A percentile compares a stretch with the other conserved stretches of the same genome.
Evolutionary conservation across 2,888 invertebrate species (phyloP).

Genomic region (Thyatira batis): DNA sequence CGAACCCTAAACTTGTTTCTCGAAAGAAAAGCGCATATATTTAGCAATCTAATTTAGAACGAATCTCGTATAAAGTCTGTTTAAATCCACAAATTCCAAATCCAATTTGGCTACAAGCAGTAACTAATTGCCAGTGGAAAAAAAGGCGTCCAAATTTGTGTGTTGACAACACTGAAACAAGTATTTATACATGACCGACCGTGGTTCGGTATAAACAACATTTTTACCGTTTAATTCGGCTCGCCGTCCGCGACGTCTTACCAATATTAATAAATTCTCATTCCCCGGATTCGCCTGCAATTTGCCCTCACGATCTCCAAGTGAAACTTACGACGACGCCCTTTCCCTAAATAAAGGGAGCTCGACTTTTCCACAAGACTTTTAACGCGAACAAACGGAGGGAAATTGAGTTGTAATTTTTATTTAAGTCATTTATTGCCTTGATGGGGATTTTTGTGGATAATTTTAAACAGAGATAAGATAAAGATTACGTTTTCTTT

Average conservation of each 20-base stretch:
- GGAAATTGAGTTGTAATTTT: conserved; percentile 58
- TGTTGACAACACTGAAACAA: conserved; percentile 21
- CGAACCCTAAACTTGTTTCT: background rate
- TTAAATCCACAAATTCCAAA: background rate
- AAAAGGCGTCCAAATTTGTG: conserved; percentile 4
- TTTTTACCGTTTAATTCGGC: conserved; percentile 68
- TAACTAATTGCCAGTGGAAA: conserved; percentile 3
- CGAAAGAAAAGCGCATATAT: background rate
- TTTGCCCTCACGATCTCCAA: conserved; percentile 69
- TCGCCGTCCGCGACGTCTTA: conserved; percentile 50
- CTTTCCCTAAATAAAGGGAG: conserved; percentile 68
- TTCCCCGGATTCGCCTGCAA: conserved; percentile 75
- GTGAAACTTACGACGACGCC: conserved; percentile 71
- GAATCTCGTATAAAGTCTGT: background rate
- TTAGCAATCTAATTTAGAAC: no score
- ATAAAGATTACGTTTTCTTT: no score
- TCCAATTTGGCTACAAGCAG: background rate
- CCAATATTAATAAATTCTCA: conserved; percentile 82
- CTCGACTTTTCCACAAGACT: conserved; percentile 39
- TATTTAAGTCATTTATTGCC: conserved; percentile 34
- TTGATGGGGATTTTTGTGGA: conserved; percentile 27
- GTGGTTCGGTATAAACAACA: conserved; percentile 51
- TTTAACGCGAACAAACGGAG: conserved; percentile 39
- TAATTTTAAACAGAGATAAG: background rate
- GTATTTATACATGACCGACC: conserved; percentile 28